These are phyloP conservation scores for Enteromius unitaeniatus DNA, from an alignment of 2,797 vertebrate genomes.

Conservation along the genomic window DNA sequence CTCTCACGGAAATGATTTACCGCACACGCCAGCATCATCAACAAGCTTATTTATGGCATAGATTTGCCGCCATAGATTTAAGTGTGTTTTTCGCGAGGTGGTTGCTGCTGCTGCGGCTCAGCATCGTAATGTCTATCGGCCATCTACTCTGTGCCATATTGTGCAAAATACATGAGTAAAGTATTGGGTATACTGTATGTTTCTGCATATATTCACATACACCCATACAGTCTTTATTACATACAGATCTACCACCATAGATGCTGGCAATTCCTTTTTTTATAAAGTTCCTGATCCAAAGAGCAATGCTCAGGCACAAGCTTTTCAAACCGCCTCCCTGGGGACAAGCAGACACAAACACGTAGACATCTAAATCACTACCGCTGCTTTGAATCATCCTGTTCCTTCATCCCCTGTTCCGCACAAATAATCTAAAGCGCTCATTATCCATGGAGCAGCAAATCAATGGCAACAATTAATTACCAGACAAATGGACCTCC, in stretches of 20 bases:
- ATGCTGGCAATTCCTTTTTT: conserved; percentile 31
- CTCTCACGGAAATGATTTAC: no score
- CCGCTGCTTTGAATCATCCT: conserved; percentile 41
- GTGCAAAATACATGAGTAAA: background rate
- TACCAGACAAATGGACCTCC: conserved; percentile 57
- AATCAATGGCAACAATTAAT: conserved; percentile 62
- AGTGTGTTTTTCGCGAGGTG: no score
- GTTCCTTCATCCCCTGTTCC: conserved; percentile 51
- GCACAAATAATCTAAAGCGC: conserved; percentile 56
- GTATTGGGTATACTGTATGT: background rate
- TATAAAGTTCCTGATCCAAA: conserved; percentile 49
- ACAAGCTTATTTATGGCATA: no score
- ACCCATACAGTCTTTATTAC: conserved; percentile 1
- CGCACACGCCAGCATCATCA: no score
- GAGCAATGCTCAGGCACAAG: conserved; percentile 40
- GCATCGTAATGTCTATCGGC: no score
- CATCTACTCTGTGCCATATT: background rate
- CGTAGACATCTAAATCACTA: conserved; percentile 49
- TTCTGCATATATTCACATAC: background rate
- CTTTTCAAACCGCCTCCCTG: conserved; percentile 42
- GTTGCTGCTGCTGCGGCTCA: no score
- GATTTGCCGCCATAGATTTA: no score
- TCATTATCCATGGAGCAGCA: conserved; percentile 55
- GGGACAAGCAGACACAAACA: conserved; percentile 45
- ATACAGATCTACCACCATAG: conserved; percentile 12